Conservation (phyloP, 2,113 vertebrate species). For the Dromiciops gliroides region DNA sequence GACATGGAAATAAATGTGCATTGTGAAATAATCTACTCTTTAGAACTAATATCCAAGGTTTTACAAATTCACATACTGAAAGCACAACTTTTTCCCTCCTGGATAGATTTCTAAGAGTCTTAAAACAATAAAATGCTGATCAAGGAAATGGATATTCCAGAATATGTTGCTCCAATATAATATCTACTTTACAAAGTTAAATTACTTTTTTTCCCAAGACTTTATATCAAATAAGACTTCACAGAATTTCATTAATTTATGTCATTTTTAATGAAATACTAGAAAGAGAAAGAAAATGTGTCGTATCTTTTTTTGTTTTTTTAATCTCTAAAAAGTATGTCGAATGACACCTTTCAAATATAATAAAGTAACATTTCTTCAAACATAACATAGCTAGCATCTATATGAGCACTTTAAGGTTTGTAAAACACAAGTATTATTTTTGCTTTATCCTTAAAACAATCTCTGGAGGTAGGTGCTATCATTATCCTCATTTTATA, state of each 20-base stretch:
- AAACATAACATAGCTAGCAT: background rate
- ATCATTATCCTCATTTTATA: background rate
- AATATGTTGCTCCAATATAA: background rate
- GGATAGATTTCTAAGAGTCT: background rate
- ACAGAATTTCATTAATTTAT: slow-evolving; percentile 11
- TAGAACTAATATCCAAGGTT: background rate
- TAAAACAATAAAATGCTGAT: background rate
- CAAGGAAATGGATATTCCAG: slow-evolving; percentile 8
- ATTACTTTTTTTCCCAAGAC: slow-evolving; percentile 10
- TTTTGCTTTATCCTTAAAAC: background rate
- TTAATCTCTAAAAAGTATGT: background rate
- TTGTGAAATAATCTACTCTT: background rate
- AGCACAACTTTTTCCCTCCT: background rate
- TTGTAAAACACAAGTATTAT: background rate
- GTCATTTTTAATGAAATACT: background rate
- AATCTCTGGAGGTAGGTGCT: background rate
- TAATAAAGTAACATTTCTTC: slow-evolving; percentile 26
- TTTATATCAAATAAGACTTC: slow-evolving; percentile 4
- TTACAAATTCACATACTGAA: background rate
- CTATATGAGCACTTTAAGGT: background rate
- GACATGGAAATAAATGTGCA: background rate
- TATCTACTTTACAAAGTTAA: slow-evolving; percentile 35
- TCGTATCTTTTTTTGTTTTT: background rate
- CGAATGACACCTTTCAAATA: background rate
- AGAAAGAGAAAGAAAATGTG: background rate